Evolutionary conservation across 53 echinoderm and acorn worm species (phyloP), one percentile per base, ranked within the genome.

Genomic region (Antedon mediterranea): DNA sequence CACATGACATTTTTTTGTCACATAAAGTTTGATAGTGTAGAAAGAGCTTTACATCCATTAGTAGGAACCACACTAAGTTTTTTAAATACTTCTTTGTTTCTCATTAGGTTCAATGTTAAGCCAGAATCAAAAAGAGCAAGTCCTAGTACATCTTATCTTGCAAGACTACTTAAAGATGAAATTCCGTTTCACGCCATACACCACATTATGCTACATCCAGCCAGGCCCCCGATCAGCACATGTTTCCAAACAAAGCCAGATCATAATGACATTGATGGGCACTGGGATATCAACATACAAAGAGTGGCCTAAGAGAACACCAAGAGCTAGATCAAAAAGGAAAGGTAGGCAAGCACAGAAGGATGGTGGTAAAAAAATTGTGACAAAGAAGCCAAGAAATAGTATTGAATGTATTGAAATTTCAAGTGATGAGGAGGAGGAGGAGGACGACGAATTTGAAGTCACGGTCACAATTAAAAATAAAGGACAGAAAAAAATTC

Each of bases 111-210:
- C 76, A 33, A 20, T 4, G 0, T 28, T 33, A 28, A 27, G 34
- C 28, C 32, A 76, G 71, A 76, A 76, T 76, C 71, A 72, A 31
- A 27, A 14, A 31, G 88, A 81, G 33, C 74, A 83, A 43, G 88
- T 98, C 72, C 29, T 98, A 20, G 82, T 80, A 5, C 86, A 90
- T 74, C 79, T 93, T 13, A 82, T 98, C 30, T 87, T 98, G 31
- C 92, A 93, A 83, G 88, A 93, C 4, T 93, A 90, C 73, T 85
- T 98, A 30, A 76, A 85, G 30, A 86, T 93, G 43, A 93, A 93
- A 81, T 98, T 93, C 71, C 98, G 93, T 78, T 98, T 98, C 79
- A 98, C 98, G 3, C 92, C 98, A 18, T 98, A 93, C 81, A 84
- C 78, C 76, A 98, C 98, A 80, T 93, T 98, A 87, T 88, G 88